A percentile compares a stretch with the other conserved stretches of the same genome.
These are phyloP conservation scores for Turritopsis dohrnii DNA, from an alignment of 30 jellyfish, hydroid and myxozoan species.

Conservation along the genomic window DNA sequence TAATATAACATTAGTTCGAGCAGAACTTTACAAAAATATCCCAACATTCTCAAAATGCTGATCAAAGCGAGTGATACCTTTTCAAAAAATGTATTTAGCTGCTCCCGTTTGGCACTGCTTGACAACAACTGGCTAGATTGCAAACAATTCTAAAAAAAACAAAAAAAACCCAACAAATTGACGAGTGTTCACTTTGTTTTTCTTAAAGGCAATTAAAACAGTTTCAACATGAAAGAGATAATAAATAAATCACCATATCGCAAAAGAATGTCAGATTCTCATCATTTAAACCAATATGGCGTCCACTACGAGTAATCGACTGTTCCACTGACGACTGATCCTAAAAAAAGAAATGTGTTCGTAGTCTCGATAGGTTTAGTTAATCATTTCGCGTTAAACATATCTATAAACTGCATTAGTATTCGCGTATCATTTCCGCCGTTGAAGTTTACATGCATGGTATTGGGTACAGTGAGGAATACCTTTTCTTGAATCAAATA, in stretches of 20 bases:
- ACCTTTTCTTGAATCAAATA: too few relatives aligned
- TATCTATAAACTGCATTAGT: too few relatives aligned
- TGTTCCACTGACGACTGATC: slow-evolving; percentile 18
- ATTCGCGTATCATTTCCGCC: too few relatives aligned
- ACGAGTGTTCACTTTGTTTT: background rate
- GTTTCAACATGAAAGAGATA: background rate
- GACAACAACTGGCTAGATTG: slow-evolving; percentile 47
- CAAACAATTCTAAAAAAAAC: slow-evolving; percentile 38
- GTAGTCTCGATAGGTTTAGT: too few relatives aligned
- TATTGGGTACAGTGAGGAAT: too few relatives aligned
- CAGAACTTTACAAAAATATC: too few relatives aligned
- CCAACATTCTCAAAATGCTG: too few relatives aligned
- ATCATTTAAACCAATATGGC: slow-evolving; percentile 28
- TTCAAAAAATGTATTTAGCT: slow-evolving; percentile 47
- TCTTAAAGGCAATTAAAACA: background rate
- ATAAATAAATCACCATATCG: slow-evolving; percentile 14
- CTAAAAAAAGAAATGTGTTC: too few relatives aligned
- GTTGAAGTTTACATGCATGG: too few relatives aligned
- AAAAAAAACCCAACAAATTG: background rate
- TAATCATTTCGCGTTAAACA: too few relatives aligned
- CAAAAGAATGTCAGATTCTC: slow-evolving; percentile 12
- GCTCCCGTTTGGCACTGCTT: slow-evolving; percentile 58
- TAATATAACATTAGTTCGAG: background rate
- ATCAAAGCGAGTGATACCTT: slow-evolving; percentile 39
- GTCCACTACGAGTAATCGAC: background rate